Base-by-base conservation (phyloP, 2,797 vertebrate species). In the Acrossocheilus wenchowensis region DNA sequence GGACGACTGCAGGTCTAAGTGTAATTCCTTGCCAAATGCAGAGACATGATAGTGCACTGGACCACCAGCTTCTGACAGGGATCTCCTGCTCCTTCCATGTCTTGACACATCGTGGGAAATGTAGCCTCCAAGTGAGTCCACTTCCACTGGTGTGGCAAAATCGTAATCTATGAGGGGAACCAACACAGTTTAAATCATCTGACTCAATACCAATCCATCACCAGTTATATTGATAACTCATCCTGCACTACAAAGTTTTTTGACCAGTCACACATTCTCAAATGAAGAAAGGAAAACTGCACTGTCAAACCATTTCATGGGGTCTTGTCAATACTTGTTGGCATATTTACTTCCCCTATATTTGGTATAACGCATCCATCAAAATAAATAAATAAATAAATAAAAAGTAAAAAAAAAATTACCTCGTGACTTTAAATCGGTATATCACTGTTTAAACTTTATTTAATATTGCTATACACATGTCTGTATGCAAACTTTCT, bases 141-240 rank as follows among this genome's bases (percentile, higher is more conserved):
- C 98, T 94, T 98, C 96, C 73, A 98, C 94, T 0, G 98, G 98
- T 1, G 95, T 97, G 85, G 97, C 96, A 94, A 99, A 97, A 90
- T 95, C 90, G 17, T 98, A 99, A 94, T 97, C 98, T 99, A 95
- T 39, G 91, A 93, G 0, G 60, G 87, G 43, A 2, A 68, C 83
- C 66, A 68, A 52, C 50, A 73, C 45, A 54, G 36, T 57, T 78
- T 30, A 54, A 68, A 54, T 62, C 4, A 69, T 14, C 45, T 39
- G 48, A 41, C 23, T 79, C 39, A 45, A 64, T 21, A 45, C 15
- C 8, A 64, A 11, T 62, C 14, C 23, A 41, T 62, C 8, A 79
- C 4, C 23, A 43, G 52, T 41, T 60, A 66, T 6, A 79, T 10
- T 6, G 14, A 79, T 64, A n/a, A 64, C 54, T 62, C 23, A 26